Conservation (phyloP, 2,797 vertebrate species). For the Xyrichtys novacula region DNA sequence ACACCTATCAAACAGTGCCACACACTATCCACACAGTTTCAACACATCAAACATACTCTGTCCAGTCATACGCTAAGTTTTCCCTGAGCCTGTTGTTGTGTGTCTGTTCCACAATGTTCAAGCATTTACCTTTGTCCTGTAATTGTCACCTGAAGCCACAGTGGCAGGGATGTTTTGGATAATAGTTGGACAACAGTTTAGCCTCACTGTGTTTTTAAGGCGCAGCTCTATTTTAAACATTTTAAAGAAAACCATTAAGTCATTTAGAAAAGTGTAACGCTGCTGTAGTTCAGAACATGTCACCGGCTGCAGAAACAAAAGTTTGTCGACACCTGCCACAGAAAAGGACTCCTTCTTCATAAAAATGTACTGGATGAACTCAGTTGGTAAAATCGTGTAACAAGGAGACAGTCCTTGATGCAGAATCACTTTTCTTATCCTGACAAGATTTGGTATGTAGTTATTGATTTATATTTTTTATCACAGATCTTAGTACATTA, state of each 20-base stretch:
- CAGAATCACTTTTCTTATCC: no score
- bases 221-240: background rate
- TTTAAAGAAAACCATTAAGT: background rate
- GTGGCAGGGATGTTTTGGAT: background rate
- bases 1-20: background rate
- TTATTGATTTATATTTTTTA: no score
- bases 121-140: background rate
- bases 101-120: background rate
- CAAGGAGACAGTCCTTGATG: no score
- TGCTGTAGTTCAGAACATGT: no score
- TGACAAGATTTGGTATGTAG: no score
- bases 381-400: no score
- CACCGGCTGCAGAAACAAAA: constrained; percentile 30
- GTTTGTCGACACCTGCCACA: background rate
- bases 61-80: background rate
- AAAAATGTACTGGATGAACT: no score
- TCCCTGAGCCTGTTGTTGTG: background rate
- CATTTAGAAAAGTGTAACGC: no score
- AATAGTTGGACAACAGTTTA: background rate
- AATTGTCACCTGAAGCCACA: background rate
- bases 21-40: background rate
- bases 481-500: background rate
- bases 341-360: no score
- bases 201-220: background rate
- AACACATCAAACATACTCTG: background rate